A percentile compares a stretch with the other conserved stretches of the same genome.
phyloP scores from a whole-genome alignment of 2,797 vertebrate genomes.

The Mus spretus region DNA sequence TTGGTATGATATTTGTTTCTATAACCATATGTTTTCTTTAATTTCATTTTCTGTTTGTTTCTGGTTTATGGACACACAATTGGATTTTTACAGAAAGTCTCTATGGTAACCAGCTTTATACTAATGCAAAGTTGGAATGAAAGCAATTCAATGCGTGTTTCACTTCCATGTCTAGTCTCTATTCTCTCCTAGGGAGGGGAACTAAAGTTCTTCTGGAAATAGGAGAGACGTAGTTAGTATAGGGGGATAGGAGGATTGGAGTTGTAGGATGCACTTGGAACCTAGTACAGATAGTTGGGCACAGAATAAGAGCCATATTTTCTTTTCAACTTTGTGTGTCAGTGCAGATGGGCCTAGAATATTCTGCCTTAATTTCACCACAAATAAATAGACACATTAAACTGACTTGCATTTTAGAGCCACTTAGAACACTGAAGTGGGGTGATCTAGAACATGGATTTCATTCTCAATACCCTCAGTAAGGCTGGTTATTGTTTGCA shows the following conservation, averaged over 20 bases:
- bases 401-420: not conserved
- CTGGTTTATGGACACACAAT: constrained; percentile 17
- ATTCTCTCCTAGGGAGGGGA: not conserved
- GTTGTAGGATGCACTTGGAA: not conserved
- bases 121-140: constrained; percentile 8
- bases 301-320: not conserved
- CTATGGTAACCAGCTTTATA: not conserved
- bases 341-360: not conserved
- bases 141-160: not conserved
- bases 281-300: not conserved
- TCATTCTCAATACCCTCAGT: not conserved
- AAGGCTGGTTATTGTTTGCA: not conserved
- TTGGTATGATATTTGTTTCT: constrained; percentile 33
- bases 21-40: not conserved
- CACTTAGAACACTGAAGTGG: not conserved
- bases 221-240: not conserved
- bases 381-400: not conserved
- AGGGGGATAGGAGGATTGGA: not conserved
- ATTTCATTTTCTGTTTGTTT: constrained; percentile 61
- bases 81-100: constrained; percentile 30
- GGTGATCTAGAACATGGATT: not conserved
- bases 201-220: not conserved
- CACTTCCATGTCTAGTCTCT: not conserved
- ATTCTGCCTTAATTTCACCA: constrained; percentile 11
- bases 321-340: not conserved